phyloP scores from a whole-genome alignment of 2,888 invertebrate species.

The Sipha maydis region DNA sequence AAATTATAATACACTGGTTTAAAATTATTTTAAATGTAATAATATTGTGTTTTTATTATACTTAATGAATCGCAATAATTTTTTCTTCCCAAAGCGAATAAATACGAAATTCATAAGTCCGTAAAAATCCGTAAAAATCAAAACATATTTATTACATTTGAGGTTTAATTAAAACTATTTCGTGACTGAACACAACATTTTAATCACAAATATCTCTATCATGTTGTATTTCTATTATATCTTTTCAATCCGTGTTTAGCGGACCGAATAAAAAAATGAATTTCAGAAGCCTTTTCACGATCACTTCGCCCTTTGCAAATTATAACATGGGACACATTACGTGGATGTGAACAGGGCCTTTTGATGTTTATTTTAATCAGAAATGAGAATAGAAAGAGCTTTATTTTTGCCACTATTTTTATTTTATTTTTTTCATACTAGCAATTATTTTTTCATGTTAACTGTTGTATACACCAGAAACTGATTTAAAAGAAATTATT shows the following conservation, averaged over 20 bases:
- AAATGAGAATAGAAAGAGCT: neutral
- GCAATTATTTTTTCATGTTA: neutral
- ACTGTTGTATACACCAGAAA: neutral
- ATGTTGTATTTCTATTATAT: neutral
- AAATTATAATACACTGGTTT: too few species aligned
- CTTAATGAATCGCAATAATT: neutral
- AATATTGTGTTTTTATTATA: neutral
- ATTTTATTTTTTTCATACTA: constrained; percentile 13
- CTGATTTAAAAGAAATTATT: neutral
- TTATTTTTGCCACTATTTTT: neutral
- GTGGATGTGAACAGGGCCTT: constrained; percentile 2
- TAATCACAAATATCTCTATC: neutral
- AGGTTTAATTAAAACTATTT: constrained; percentile 6
- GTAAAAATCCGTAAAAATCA: too few species aligned
- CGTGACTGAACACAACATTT: neutral
- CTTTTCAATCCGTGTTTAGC: constrained; percentile 40
- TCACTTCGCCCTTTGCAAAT: constrained; percentile 12
- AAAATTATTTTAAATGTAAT: neutral
- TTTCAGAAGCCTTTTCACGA: neutral
- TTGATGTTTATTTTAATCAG: constrained; percentile 56
- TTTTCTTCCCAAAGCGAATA: neutral
- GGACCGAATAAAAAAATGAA: neutral
- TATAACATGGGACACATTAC: neutral
- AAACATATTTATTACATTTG: neutral
- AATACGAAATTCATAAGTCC: neutral